Percentiles rank a stretch among this genome's conserved stretches.
Conservation (phyloP, 2,797 vertebrate species). For the Tapirus indicus region DNA sequence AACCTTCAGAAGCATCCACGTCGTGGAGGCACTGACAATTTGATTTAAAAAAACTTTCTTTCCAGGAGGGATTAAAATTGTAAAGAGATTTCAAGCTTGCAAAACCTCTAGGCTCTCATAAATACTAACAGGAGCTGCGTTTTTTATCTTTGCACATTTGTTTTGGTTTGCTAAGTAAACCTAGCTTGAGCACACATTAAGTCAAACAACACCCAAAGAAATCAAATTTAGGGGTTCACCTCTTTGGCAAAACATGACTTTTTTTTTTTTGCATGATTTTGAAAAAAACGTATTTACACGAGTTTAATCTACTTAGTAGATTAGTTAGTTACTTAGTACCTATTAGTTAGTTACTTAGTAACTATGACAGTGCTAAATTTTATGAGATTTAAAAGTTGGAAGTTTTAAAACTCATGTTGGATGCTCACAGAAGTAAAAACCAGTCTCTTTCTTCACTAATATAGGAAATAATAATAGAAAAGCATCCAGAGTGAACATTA, state of each 20-base stretch:
- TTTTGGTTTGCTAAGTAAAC: slow-evolving; percentile 43
- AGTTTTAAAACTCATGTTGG: background rate
- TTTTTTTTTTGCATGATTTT: background rate
- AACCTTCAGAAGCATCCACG: background rate
- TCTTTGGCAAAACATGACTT: background rate
- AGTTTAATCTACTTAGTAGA: background rate
- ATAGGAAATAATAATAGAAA: background rate
- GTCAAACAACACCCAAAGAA: slow-evolving; percentile 20
- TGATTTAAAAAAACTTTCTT: background rate
- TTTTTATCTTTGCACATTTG: slow-evolving; percentile 44
- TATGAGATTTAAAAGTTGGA: background rate
- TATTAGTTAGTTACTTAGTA: background rate
- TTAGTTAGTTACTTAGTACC: no score
- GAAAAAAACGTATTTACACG: background rate
- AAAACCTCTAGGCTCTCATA: background rate
- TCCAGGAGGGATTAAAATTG: slow-evolving; percentile 51
- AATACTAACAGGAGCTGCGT: slow-evolving; percentile 46
- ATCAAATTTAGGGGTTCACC: slow-evolving; percentile 5
- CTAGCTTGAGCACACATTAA: background rate
- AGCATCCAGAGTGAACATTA: background rate
- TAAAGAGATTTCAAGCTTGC: slow-evolving; percentile 44
- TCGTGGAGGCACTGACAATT: background rate
- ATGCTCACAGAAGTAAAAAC: slow-evolving; percentile 44
- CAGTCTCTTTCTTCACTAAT: background rate
- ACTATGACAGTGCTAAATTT: background rate